Conservation (phyloP, 2,113 vertebrate genomes). For the Scortum barcoo region DNA sequence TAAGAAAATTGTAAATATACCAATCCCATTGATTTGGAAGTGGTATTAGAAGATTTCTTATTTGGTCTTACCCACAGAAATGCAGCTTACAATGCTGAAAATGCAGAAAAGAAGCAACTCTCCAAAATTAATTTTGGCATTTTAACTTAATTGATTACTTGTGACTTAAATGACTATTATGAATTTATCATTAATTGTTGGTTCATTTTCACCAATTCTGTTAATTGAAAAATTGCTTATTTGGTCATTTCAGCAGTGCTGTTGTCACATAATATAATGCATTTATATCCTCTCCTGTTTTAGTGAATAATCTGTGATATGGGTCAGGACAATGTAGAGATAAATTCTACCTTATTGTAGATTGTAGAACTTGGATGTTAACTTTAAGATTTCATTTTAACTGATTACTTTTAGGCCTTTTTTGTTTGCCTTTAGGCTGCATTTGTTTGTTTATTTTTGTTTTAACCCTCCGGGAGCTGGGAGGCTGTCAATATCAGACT, state of each 20-base stretch:
- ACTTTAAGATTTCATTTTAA: background rate
- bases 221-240: background rate
- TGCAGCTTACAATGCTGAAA: background rate
- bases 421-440: background rate
- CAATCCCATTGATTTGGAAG: background rate
- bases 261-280: background rate
- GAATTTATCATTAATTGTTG: background rate
- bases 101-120: background rate
- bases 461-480: slow-evolving; percentile 19
- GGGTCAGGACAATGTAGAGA: background rate
- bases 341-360: background rate
- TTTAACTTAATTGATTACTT: background rate
- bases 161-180: background rate
- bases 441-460: background rate
- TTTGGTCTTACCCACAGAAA: background rate
- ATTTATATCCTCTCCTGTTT: background rate
- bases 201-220: background rate
- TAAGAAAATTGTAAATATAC: too few species aligned
- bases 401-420: background rate
- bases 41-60: background rate
- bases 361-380: background rate
- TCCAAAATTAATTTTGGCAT: background rate
- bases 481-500: background rate
- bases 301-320: slow-evolving; percentile 10
- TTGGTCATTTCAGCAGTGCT: background rate